Evolutionary conservation across 2,888 invertebrate species (phyloP).

Genomic region (Drosophila lacicola): DNA sequence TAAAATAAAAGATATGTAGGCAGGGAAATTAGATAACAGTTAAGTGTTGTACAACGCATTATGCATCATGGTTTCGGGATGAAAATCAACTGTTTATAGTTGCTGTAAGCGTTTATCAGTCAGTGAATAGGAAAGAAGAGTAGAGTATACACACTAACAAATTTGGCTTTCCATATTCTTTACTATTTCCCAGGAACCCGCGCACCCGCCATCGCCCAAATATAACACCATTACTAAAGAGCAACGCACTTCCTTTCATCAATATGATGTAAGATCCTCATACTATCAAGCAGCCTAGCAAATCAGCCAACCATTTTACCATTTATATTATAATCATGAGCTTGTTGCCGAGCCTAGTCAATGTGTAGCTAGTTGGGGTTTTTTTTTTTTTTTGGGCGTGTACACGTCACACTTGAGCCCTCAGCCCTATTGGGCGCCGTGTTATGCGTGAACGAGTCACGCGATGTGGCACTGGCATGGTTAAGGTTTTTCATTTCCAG

Average conservation of each 20-base stretch:
- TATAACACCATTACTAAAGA: constrained; percentile 83
- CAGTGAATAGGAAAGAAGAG: neutral
- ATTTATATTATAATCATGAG: constrained; percentile 47
- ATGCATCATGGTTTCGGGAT: no score
- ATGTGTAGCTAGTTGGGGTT: constrained; percentile 32
- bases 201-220: constrained; percentile 84
- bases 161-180: constrained; percentile 34
- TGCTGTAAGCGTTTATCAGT: neutral
- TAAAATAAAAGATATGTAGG: no score
- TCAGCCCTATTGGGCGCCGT: constrained; percentile 16
- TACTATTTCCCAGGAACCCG: constrained; percentile 62
- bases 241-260: constrained; percentile 84
- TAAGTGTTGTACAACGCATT: no score
- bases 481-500: constrained; percentile 45
- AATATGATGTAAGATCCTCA: constrained; percentile 84
- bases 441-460: constrained; percentile 75
- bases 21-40: no score
- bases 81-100: no score
- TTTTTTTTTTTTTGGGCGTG: constrained; percentile 52
- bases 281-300: constrained; percentile 4
- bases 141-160: constrained; percentile 23
- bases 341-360: constrained; percentile 56
- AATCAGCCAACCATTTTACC: constrained; percentile 27
- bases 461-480: constrained; percentile 60
- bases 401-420: constrained; percentile 65